These are phyloP conservation scores for Pheosia tremula DNA, from an alignment of 2,888 invertebrate species.

Conservation along the genomic window DNA sequence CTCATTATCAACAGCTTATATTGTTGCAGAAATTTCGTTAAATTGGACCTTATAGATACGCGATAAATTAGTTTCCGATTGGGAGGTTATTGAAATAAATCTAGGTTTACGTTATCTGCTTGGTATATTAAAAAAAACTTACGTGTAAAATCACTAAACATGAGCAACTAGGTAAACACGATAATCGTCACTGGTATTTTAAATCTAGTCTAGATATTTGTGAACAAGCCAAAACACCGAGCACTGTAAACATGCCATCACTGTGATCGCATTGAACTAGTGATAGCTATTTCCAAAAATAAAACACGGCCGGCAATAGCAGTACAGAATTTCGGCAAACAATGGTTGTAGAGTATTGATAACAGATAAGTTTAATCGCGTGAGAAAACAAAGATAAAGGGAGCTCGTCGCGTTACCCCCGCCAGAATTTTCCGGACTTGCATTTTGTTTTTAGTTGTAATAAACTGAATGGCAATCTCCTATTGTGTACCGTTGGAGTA, in stretches of 20 bases:
- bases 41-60: neutral
- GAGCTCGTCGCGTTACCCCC: conserved; percentile 11
- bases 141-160: neutral
- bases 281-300: conserved; percentile 15
- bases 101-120: no score
- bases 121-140: neutral
- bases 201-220: neutral
- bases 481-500: neutral
- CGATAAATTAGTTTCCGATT: no score
- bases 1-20: neutral
- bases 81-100: no score
- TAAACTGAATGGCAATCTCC: neutral
- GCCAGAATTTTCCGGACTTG: conserved; percentile 9
- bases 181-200: neutral
- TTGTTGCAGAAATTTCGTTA: neutral
- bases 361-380: conserved; percentile 39
- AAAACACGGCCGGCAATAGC: conserved; percentile 28
- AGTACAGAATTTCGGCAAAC: conserved; percentile 29
- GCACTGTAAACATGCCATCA: neutral
- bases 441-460: neutral
- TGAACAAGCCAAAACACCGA: neutral
- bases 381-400: conserved; percentile 35
- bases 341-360: conserved; percentile 32
- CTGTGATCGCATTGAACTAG: conserved; percentile 1
- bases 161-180: neutral